Percentiles rank a stretch among this genome's conserved stretches.
These are phyloP conservation scores for Proctacanthus coquilletti DNA, from an alignment of 1,140 invertebrate species.

Conservation along the genomic window DNA sequence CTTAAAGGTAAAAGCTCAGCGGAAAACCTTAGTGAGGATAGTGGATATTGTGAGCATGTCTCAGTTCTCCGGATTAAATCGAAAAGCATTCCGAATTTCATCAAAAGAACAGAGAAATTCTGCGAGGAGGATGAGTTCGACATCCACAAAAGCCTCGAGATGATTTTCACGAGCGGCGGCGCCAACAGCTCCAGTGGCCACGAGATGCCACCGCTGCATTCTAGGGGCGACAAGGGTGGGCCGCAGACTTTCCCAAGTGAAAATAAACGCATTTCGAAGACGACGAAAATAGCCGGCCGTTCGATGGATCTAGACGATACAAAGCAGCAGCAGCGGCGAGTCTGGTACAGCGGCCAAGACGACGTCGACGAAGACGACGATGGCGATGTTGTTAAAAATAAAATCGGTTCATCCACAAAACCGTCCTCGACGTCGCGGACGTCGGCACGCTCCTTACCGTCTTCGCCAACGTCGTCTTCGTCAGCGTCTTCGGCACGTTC, in stretches of 20 bases:
- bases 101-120: slow-evolving; percentile 14
- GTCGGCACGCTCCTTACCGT: slow-evolving; percentile 26
- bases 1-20: slow-evolving; percentile 44
- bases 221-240: no score
- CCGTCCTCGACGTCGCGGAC: slow-evolving; percentile 11
- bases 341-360: no score
- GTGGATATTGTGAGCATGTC: slow-evolving; percentile 49
- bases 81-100: slow-evolving; percentile 31
- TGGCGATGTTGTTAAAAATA: slow-evolving; percentile 1
- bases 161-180: no score
- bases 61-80: slow-evolving; percentile 27
- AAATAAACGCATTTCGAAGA: no score
- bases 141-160: slow-evolving; percentile 5
- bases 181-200: neutral
- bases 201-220: no score
- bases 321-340: no score
- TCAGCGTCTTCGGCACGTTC: slow-evolving; percentile 23
- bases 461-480: slow-evolving; percentile 19
- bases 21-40: slow-evolving; percentile 59
- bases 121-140: slow-evolving; percentile 19
- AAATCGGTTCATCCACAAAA: slow-evolving; percentile 8
- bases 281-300: no score
- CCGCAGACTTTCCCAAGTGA: no score
- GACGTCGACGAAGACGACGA: slow-evolving; percentile 1
- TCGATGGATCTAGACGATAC: no score